Evolutionary conservation across 2,888 invertebrate genomes (phyloP).

Genomic region (Microplitis manilae): DNA sequence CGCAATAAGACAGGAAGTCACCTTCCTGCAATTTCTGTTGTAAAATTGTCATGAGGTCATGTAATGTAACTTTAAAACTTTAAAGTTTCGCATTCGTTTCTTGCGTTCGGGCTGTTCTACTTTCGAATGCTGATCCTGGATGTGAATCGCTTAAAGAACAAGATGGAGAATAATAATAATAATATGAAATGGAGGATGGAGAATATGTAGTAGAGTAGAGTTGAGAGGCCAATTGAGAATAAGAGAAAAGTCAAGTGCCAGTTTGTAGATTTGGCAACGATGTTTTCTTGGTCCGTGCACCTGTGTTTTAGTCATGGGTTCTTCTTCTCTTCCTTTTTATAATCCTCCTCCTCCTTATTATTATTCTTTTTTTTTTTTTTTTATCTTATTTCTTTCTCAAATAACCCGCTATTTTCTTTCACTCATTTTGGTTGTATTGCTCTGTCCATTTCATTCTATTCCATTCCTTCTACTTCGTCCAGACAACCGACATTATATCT

Average conservation of each 20-base stretch:
- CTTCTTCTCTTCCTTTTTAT: not conserved
- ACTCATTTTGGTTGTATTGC: constrained; percentile 41
- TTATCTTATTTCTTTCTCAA: constrained; percentile 25
- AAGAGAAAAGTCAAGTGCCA: constrained; percentile 7
- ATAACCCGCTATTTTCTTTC: constrained; percentile 39
- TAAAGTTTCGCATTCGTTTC: constrained; percentile 34
- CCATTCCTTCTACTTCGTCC: not conserved
- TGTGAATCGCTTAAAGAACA: constrained; percentile 14
- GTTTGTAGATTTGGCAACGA: constrained; percentile 47
- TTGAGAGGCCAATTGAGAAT: constrained; percentile 9
- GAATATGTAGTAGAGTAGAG: constrained; percentile 2
- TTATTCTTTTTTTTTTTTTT: constrained; percentile 17
- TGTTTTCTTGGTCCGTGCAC: constrained; percentile 40
- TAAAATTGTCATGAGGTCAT: constrained; percentile 45
- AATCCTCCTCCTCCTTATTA: not conserved
- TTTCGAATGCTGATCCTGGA: constrained; percentile 33
- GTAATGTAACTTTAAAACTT: not conserved
- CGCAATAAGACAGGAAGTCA: constrained; percentile 49
- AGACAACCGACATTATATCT: constrained; percentile 45
- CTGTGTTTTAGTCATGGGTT: constrained; percentile 36
- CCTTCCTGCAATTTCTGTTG: constrained; percentile 54
- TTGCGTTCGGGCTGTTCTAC: constrained; percentile 33
- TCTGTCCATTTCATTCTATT: constrained; percentile 36
- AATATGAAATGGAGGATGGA: not conserved
- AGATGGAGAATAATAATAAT: constrained; percentile 6